Conservation (phyloP, 2,113 vertebrate species). For the Diadophis punctatus region DNA sequence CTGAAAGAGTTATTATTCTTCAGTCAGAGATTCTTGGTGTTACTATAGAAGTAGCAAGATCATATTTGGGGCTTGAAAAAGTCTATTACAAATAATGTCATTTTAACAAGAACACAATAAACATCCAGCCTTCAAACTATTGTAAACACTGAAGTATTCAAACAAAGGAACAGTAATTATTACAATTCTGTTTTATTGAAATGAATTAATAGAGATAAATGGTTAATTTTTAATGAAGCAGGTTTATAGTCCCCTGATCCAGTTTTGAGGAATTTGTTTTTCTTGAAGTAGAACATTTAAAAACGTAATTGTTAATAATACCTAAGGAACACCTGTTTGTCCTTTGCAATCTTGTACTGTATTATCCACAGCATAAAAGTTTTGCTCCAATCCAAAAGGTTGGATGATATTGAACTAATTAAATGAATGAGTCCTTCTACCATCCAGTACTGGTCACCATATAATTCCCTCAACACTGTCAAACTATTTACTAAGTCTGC, state of each 20-base stretch:
- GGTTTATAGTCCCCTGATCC: not conserved
- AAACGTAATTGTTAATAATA: not conserved
- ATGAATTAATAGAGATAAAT: not conserved
- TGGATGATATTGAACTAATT: not conserved
- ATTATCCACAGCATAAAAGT: not conserved
- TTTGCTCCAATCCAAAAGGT: not conserved
- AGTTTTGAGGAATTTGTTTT: not conserved
- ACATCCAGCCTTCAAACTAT: not conserved
- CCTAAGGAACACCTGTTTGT: not conserved
- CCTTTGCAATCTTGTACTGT: not conserved
- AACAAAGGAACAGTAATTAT: not conserved
- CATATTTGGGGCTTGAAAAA: not conserved
- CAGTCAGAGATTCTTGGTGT: conserved; percentile 18
- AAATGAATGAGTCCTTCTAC: not conserved
- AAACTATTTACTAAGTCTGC: too few species aligned
- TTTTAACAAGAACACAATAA: not conserved
- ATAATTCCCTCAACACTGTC: too few species aligned
- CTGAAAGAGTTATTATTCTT: conserved; percentile 16
- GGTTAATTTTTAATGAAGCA: not conserved
- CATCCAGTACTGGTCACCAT: too few species aligned
- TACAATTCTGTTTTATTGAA: not conserved
- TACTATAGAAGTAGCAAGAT: conserved; percentile 21
- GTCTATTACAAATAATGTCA: not conserved
- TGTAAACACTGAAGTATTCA: not conserved
- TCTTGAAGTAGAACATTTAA: not conserved